These are phyloP conservation scores for Drosophila nigrodunni DNA, from an alignment of 1,140 invertebrate species.

Conservation along the genomic window DNA sequence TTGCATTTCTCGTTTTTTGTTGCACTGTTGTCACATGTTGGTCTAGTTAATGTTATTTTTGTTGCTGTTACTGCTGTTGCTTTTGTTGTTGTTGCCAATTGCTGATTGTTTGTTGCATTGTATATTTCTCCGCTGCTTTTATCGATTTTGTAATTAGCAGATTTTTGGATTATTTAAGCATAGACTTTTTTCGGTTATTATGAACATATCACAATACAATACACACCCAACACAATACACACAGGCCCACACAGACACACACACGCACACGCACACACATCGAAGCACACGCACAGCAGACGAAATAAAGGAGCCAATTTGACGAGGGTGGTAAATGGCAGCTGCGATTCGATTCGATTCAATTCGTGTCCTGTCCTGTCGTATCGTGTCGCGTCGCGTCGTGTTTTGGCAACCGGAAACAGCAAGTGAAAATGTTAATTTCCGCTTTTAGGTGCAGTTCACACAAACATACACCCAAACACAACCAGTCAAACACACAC, in stretches of 20 bases:
- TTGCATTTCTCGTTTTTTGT: conserved; percentile 26
- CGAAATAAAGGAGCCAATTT: conserved; percentile 18
- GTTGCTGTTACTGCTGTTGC: conserved; percentile 9
- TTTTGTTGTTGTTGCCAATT: conserved; percentile 1
- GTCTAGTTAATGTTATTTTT: conserved; percentile 23
- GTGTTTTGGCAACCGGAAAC: conserved; percentile 65
- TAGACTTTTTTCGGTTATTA: conserved; percentile 11
- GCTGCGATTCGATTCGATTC: conserved; percentile 10
- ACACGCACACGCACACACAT: neutral
- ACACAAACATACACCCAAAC: conserved; percentile 27
- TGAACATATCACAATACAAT: conserved; percentile 26
- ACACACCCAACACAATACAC: conserved; percentile 7
- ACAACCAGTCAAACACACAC: neutral
- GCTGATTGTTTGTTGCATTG: conserved; percentile 33
- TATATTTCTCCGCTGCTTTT: conserved; percentile 14
- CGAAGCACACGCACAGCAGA: neutral
- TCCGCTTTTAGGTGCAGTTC: conserved; percentile 66
- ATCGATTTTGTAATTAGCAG: conserved; percentile 42
- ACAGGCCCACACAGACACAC: conserved; percentile 4
- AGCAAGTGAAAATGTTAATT: conserved; percentile 79
- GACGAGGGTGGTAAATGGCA: conserved; percentile 4
- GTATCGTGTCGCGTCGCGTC: conserved; percentile 9
- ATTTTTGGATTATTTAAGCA: conserved; percentile 32
- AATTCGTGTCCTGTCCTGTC: conserved; percentile 15
- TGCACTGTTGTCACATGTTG: conserved; percentile 35